A percentile compares a stretch with the other conserved stretches of the same genome.
phyloP scores from a whole-genome alignment of 2,113 vertebrate genomes.

The Menidia beryllina region DNA sequence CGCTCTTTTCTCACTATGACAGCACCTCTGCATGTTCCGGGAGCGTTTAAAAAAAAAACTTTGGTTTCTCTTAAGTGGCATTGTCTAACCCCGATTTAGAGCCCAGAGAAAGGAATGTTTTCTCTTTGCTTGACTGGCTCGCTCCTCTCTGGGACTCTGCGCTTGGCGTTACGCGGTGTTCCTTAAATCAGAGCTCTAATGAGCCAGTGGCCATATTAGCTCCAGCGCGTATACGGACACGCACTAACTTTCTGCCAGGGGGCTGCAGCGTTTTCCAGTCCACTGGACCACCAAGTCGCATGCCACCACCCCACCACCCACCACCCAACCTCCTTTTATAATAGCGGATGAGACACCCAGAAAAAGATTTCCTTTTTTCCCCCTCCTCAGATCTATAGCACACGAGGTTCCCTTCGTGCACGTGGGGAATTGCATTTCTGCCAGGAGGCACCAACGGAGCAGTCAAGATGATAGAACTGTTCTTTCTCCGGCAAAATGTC shows the following conservation, averaged over 20 bases:
- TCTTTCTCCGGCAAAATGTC: neutral
- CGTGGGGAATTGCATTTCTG: slow-evolving; percentile 44
- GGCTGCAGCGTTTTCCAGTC: slow-evolving; percentile 77
- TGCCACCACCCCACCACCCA: slow-evolving; percentile 15
- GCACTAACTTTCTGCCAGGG: slow-evolving; percentile 59
- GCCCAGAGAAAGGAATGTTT: slow-evolving; percentile 26
- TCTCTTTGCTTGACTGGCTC: slow-evolving; percentile 50
- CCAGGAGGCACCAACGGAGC: slow-evolving; percentile 26
- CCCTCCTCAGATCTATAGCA: slow-evolving; percentile 48
- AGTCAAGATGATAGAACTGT: slow-evolving; percentile 5
- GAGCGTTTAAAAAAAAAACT: slow-evolving; percentile 36
- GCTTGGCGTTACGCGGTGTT: slow-evolving; percentile 47
- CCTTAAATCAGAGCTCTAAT: slow-evolving; percentile 72
- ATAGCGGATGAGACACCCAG: slow-evolving; percentile 57
- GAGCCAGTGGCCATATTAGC: slow-evolving; percentile 74
- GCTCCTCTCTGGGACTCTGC: slow-evolving; percentile 41
- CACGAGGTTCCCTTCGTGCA: slow-evolving; percentile 53
- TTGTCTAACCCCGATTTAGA: slow-evolving; percentile 50
- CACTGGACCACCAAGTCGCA: slow-evolving; percentile 73
- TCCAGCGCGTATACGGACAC: slow-evolving; percentile 56
- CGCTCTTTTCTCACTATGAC: slow-evolving; percentile 29
- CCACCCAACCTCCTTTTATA: slow-evolving; percentile 27
- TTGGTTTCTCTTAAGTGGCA: slow-evolving; percentile 42
- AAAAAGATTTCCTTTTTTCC: slow-evolving; percentile 41
- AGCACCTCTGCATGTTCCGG: slow-evolving; percentile 49